phyloP scores from a whole-genome alignment of 1,140 invertebrate genomes.

The Vanessa atalanta region DNA sequence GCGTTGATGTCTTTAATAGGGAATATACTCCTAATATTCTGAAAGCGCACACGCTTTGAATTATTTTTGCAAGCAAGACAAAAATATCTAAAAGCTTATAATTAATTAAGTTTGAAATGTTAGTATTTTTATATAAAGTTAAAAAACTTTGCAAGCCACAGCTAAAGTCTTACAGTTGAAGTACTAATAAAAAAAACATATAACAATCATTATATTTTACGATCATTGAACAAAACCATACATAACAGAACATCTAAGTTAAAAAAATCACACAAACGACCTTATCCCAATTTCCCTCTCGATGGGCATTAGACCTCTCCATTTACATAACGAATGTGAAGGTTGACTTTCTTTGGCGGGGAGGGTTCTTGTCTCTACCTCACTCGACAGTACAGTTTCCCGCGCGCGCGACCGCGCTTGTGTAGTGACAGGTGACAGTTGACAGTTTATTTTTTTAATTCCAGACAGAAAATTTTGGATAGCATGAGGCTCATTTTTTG shows the following conservation, averaged over 20 bases:
- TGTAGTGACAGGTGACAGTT: conserved; percentile 59
- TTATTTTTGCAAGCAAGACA: too few species aligned
- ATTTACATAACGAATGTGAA: conserved; percentile 79
- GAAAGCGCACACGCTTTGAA: too few species aligned
- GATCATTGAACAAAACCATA: conserved; percentile 19
- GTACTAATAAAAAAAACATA: neutral
- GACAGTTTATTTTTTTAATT: conserved; percentile 45
- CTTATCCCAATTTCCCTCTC: conserved; percentile 56
- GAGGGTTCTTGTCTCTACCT: conserved; percentile 53
- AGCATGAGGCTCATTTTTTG: conserved; percentile 76
- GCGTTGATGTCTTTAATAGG: conserved; percentile 34
- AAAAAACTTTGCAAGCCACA: neutral
- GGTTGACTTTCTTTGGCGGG: conserved; percentile 73
- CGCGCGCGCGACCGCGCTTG: conserved; percentile 68
- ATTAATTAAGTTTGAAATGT: neutral
- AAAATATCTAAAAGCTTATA: too few species aligned
- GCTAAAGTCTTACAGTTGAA: too few species aligned
- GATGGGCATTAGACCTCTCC: conserved; percentile 51
- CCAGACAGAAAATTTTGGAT: conserved; percentile 65
- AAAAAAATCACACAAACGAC: conserved; percentile 38
- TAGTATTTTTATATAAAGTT: neutral
- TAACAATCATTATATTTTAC: neutral
- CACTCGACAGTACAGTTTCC: conserved; percentile 54
- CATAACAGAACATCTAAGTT: conserved; percentile 10
- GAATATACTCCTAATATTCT: neutral